Base-by-base conservation (phyloP, 2,797 vertebrate species). In the Gymnopithys bicolor region DNA sequence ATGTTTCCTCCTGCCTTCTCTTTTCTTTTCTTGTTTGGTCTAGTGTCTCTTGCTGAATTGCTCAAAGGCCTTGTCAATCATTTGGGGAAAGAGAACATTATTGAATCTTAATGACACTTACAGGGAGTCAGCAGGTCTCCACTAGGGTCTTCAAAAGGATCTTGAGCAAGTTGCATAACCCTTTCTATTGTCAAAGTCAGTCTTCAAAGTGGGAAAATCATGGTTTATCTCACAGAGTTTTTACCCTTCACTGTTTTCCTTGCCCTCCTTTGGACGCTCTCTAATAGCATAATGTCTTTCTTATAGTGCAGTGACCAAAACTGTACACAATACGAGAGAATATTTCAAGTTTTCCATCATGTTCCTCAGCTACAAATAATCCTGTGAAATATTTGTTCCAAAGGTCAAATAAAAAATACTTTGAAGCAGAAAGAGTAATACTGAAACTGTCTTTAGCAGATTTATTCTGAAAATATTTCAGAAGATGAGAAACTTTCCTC, bases 301-400 rank as follows among this genome's bases (percentile, higher is more conserved):
- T n/a, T 45, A 18, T 23, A n/a, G 18, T 64, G 30, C 11, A 24
- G 41, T 64, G 41, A 45, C 41, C 62, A 45, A 64, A 63, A 45
- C 30, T 17, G 15, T 41, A 45, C 21, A 64, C 22, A 45, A 9
- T 18, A 64, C 59, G 43, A 88, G 48, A 81, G 39, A 66, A 32
- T 92, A 91, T 91, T 87, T 56, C 53, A 91, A 81, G 25, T 83
- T 91, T 62, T 60, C 59, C 19, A 53, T 91, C 27, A 24, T 90
- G 62, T 80, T 96, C 43, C 79, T 87, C 87, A 93, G 91, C 58
- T 93, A 63, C 87, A 94, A 84, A 93, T 95, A 96, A 84, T 94
- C 89, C 94, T 88, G 28, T 71, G 79, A 91, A 94, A 86, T 94
- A 92, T 84, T 94, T 96, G 58, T 90, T 95, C 62, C 69, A 86